phyloP scores from a whole-genome alignment of 2,113 vertebrate species.

The Crocuta crocuta region DNA sequence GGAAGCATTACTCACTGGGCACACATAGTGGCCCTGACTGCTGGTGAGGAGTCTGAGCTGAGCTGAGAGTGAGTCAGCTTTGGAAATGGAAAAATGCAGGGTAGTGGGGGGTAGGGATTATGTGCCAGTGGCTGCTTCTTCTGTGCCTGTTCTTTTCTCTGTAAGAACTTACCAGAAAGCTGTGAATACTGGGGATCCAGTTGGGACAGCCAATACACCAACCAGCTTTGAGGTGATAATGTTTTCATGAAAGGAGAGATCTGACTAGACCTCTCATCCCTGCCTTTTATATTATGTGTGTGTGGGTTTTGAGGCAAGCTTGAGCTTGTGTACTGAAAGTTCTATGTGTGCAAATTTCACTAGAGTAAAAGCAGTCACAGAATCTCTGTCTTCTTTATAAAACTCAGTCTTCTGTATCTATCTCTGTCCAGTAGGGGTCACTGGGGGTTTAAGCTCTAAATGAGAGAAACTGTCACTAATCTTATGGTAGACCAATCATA shows the following conservation, averaged over 20 bases:
- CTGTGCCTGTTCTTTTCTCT: slow-evolving; percentile 19
- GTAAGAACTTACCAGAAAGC: slow-evolving; percentile 30
- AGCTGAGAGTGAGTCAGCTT: slow-evolving; percentile 79
- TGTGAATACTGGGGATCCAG: background rate
- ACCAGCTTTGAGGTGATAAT: background rate
- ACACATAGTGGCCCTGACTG: slow-evolving; percentile 56
- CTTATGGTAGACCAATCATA: background rate
- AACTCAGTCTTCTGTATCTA: slow-evolving; percentile 23
- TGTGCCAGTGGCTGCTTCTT: slow-evolving; percentile 2
- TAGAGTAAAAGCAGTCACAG: slow-evolving; percentile 47
- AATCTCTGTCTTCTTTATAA: slow-evolving; percentile 43
- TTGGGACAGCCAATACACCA: background rate
- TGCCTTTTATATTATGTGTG: background rate
- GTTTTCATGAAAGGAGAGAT: background rate
- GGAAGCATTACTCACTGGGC: slow-evolving; percentile 81
- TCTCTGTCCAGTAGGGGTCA: slow-evolving; percentile 73
- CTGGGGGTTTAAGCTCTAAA: slow-evolving; percentile 57
- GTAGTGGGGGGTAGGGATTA: background rate
- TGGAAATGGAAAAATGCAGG: slow-evolving; percentile 29
- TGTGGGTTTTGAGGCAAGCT: slow-evolving; percentile 32
- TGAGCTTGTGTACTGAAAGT: slow-evolving; percentile 21
- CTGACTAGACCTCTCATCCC: background rate
- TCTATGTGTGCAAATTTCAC: slow-evolving; percentile 41
- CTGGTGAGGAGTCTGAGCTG: background rate
- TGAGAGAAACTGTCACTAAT: background rate